Conservation (phyloP, 2,888 invertebrate species). For the Lissonota sp. region DNA sequence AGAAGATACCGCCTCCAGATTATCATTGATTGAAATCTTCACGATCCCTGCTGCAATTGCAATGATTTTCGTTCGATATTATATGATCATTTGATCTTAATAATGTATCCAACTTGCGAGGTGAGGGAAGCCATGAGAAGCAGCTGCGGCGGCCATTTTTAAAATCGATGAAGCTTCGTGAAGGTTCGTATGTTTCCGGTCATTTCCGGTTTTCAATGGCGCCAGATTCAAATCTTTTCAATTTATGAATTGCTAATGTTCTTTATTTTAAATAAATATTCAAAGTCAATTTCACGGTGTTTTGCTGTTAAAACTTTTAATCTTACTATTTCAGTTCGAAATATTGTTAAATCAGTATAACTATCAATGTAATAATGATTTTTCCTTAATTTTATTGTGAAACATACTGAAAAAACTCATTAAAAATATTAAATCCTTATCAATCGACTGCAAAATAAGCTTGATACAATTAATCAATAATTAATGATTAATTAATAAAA, state of each 20-base stretch:
- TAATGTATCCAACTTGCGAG: constrained; percentile 2
- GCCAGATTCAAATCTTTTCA: constrained; percentile 26
- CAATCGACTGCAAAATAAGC: not conserved
- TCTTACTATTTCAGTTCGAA: too few species aligned
- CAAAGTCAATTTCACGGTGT: not conserved
- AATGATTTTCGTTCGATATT: not conserved
- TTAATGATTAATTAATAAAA: not conserved
- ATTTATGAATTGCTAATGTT: not conserved
- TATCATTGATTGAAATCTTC: not conserved
- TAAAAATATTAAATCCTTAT: too few species aligned
- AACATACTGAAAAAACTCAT: too few species aligned
- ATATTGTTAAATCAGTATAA: too few species aligned
- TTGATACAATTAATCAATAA: not conserved
- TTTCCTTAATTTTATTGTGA: too few species aligned
- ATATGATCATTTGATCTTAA: not conserved
- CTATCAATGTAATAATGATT: too few species aligned
- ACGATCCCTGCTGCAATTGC: not conserved
- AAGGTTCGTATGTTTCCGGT: constrained; percentile 23
- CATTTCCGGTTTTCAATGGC: constrained; percentile 19
- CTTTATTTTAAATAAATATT: not conserved
- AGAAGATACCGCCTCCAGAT: not conserved
- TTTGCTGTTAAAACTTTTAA: too few species aligned
- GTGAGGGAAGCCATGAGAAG: not conserved
- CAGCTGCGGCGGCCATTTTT: constrained; percentile 8
- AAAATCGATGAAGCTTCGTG: constrained; percentile 33